Conservation (phyloP, 2,888 invertebrate genomes). For the Tanytarsus gracilentus region DNA sequence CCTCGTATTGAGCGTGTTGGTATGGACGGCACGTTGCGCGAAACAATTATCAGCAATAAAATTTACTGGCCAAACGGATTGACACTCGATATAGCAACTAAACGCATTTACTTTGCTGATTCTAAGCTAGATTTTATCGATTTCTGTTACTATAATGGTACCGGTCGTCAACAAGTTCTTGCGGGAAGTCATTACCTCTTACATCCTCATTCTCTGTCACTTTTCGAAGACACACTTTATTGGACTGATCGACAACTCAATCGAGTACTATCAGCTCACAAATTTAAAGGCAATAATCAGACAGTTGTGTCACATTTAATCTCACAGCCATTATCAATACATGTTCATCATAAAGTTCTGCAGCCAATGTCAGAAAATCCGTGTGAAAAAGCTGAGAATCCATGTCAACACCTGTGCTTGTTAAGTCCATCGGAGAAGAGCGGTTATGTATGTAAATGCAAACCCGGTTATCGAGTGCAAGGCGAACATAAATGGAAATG, state of each 20-base stretch:
- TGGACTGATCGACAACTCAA: constrained; percentile 95
- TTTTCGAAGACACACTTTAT: constrained; percentile 93
- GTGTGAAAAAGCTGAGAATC: constrained; percentile 51
- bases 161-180: constrained; percentile 77
- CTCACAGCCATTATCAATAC: constrained; percentile 89
- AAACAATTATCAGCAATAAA: constrained; percentile 80
- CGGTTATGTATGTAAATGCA: constrained; percentile 84
- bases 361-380: constrained; percentile 76
- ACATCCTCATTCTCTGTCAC: constrained; percentile 88
- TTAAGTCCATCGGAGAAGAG: constrained; percentile 62
- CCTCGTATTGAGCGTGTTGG: constrained; percentile 92
- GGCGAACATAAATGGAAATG: constrained; percentile 57
- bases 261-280: constrained; percentile 80
- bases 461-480: constrained; percentile 67
- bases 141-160: constrained; percentile 93
- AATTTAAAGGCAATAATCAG: constrained; percentile 84
- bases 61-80: constrained; percentile 98
- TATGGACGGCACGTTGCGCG: constrained; percentile 86
- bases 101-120: constrained; percentile 93
- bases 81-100: constrained; percentile 88
- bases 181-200: constrained; percentile 84
- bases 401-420: constrained; percentile 86
- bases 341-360: constrained; percentile 88
- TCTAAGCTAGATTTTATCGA: constrained; percentile 96
- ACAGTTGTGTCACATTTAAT: constrained; percentile 90